Base-by-base conservation (phyloP, 2,797 vertebrate species). In the Notolabrus celidotus region DNA sequence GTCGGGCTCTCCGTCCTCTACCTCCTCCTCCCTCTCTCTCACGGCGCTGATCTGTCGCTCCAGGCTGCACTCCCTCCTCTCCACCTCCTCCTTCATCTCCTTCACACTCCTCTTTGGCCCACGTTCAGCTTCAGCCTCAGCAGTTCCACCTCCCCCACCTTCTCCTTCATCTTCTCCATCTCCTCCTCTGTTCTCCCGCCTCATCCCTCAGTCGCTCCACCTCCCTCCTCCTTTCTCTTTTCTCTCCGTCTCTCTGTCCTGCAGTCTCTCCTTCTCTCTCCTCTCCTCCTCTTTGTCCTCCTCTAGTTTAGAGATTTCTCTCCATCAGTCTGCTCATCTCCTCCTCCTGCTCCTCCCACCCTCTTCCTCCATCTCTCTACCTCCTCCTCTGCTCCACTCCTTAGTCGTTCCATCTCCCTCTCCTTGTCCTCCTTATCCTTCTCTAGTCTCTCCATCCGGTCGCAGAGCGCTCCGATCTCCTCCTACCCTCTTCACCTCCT, bases 41-140 rank as follows among this genome's bases (percentile, higher is more conserved):
- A 92, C 90, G 0, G 73, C 69, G 0, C 75, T 79, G 22, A 92
- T 84, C 76, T 95, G 91, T 71, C 86, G 67, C 57, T 95, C 91
- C 80, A 89, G 86, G 71, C 92, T 87, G 42, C 23, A 20, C 19
- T 87, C 79, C 45, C 10, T 77, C 47, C 79, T 45, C 27, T 67
- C 19, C 57, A 60, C 60, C 80, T 86, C 78, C 56, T 70, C 54
- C 45, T 89, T 90, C 56, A 67, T 7, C 34, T 87, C 86, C 47
- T n/a, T 82, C 73, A 0, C 75, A 74, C 58, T 91, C 77, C 73
- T 95, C 92, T 79, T 86, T 76, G 25, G 94, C 90, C n/a, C 70
- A 86, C 69, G 0, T 43, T 95, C 83, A 81, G 88, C 50, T 54
- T 52, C 23, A 87, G 38, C 14, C 65, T 84, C 47, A 86, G 70